Conservation (phyloP, 2,888 invertebrate genomes). For the Oxystoma pomonae region DNA sequence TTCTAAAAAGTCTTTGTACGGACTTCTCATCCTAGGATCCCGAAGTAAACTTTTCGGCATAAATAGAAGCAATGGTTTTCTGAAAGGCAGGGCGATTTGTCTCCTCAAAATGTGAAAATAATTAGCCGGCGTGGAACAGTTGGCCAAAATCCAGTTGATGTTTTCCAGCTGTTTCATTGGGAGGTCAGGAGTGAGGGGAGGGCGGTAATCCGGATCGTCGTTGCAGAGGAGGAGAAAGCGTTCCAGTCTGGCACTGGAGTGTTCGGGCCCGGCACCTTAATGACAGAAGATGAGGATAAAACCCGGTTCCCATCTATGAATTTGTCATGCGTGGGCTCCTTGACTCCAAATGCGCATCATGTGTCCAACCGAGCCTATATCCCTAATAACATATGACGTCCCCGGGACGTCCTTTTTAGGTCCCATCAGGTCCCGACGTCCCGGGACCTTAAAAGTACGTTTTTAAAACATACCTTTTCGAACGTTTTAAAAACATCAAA, state of each 20-base stretch:
- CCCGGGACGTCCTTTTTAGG: too few species aligned
- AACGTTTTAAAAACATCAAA: too few species aligned
- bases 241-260: slow-evolving; percentile 88
- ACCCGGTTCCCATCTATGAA: too few species aligned
- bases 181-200: slow-evolving; percentile 86
- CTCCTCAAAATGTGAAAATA: slow-evolving; percentile 94
- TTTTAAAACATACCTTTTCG: too few species aligned
- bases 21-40: slow-evolving; percentile 92
- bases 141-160: slow-evolving; percentile 96
- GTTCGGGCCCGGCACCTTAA: slow-evolving; percentile 76
- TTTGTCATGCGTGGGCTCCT: too few species aligned
- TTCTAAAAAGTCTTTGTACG: slow-evolving; percentile 89
- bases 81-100: slow-evolving; percentile 95
- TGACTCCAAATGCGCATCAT: too few species aligned
- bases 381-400: too few species aligned
- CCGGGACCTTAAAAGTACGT: too few species aligned
- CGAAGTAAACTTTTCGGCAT: slow-evolving; percentile 96
- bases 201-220: slow-evolving; percentile 96
- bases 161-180: slow-evolving; percentile 94
- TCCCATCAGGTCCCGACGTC: too few species aligned
- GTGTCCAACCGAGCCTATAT: too few species aligned
- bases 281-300: too few species aligned
- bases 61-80: slow-evolving; percentile 96
- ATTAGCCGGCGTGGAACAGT: slow-evolving; percentile 95
- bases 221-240: slow-evolving; percentile 94